Conservation (phyloP, 2,888 invertebrate species). For the Mimumesa dahlbomi region DNA sequence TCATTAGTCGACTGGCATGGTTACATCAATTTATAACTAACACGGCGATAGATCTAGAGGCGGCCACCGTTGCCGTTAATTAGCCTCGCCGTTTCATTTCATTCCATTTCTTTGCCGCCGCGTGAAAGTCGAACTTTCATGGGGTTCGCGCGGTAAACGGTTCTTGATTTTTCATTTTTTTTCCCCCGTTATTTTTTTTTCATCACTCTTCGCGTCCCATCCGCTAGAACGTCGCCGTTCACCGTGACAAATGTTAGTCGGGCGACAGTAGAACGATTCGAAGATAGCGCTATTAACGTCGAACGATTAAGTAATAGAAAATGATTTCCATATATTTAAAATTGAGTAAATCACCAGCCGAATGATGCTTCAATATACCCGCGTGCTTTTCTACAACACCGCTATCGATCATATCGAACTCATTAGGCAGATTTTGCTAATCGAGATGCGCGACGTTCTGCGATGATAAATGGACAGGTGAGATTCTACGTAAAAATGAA, state of each 20-base stretch:
- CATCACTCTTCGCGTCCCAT: no score
- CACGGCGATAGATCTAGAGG: slow-evolving; percentile 47
- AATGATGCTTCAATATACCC: slow-evolving; percentile 1
- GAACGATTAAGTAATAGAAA: no score
- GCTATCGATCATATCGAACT: slow-evolving; percentile 40
- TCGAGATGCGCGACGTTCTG: slow-evolving; percentile 15
- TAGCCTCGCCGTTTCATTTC: slow-evolving; percentile 52
- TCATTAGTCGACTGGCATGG: slow-evolving; percentile 74
- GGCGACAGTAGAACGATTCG: no score
- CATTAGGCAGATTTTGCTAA: slow-evolving; percentile 37
- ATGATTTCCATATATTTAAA: no score
- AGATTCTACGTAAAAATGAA: no score
- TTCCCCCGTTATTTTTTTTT: no score
- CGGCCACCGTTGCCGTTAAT: slow-evolving; percentile 56
- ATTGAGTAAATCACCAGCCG: slow-evolving; percentile 26
- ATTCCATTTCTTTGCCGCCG: slow-evolving; percentile 46
- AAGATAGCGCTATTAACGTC: no score
- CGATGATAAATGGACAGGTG: slow-evolving; percentile 28
- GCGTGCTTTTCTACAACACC: slow-evolving; percentile 13
- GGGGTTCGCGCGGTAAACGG: slow-evolving; percentile 21
- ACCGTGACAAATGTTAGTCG: no score
- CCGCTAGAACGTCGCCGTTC: no score
- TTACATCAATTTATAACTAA: slow-evolving; percentile 77
- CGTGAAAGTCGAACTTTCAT: slow-evolving; percentile 51
- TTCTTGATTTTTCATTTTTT: slow-evolving; percentile 37